Evolutionary conservation across 2,888 invertebrate species (phyloP).

Genomic region (Drosophila tanythrix): DNA sequence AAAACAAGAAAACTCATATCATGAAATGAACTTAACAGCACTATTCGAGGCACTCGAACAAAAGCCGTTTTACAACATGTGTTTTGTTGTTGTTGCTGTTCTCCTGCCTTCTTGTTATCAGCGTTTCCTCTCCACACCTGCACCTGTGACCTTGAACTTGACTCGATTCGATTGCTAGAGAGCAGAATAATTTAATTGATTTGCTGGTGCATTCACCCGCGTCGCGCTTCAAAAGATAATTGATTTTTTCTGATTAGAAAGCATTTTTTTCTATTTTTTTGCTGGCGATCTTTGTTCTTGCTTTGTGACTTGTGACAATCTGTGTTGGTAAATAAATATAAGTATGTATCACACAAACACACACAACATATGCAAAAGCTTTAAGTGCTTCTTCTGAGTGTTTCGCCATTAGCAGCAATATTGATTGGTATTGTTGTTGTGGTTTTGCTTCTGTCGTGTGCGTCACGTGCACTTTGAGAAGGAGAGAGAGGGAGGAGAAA

Average conservation of each 20-base stretch:
- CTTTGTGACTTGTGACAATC: constrained; percentile 59
- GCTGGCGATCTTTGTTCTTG: constrained; percentile 57
- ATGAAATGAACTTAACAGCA: constrained; percentile 28
- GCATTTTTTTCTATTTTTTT: constrained; percentile 11
- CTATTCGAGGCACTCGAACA: constrained; percentile 17
- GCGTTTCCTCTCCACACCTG: constrained; percentile 3
- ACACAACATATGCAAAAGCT: not conserved
- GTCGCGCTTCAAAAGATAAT: constrained; percentile 46
- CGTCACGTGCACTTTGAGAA: constrained; percentile 47
- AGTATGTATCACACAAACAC: not conserved
- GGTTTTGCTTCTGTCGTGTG: constrained; percentile 10
- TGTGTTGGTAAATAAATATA: constrained; percentile 15
- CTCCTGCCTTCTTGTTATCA: constrained; percentile 9
- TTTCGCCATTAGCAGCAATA: constrained; percentile 64
- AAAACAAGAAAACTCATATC: constrained; percentile 25
- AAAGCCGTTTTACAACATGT: constrained; percentile 38
- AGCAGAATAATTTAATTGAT: constrained; percentile 32
- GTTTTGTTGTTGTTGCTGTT: constrained; percentile 7
- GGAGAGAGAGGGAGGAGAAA: not conserved
- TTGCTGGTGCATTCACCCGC: constrained; percentile 61
- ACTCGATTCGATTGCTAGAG: constrained; percentile 4
- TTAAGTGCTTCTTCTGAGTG: constrained; percentile 37
- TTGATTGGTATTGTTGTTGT: constrained; percentile 55
- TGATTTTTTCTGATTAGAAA: constrained; percentile 69
- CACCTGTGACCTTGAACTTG: constrained; percentile 52